A percentile compares a stretch with the other conserved stretches of the same genome.
These are phyloP conservation scores for Rattus rattus DNA, from an alignment of 2,113 vertebrate species.

Conservation along the genomic window DNA sequence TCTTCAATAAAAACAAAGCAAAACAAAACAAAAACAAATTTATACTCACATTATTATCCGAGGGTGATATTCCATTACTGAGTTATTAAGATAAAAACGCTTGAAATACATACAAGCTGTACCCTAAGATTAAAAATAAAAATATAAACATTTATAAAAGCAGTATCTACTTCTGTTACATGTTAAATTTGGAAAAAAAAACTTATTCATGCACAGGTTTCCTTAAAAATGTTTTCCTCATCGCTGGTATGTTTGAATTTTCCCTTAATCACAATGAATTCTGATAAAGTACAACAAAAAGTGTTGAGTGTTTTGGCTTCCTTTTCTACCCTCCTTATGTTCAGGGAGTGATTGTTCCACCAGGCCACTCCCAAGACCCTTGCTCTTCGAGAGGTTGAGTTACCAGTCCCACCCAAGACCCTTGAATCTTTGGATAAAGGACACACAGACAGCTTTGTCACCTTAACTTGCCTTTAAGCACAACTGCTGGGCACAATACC, in stretches of 20 bases:
- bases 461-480: too few relatives aligned
- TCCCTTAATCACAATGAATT: constrained; percentile 60
- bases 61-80: constrained; percentile 97
- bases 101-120: constrained; percentile 97
- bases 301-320: too few relatives aligned
- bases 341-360: too few relatives aligned
- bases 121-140: constrained; percentile 87
- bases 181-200: constrained; percentile 13
- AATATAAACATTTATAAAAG: constrained; percentile 40
- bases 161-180: not conserved
- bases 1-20: constrained; percentile 35
- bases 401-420: too few relatives aligned
- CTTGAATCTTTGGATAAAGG: too few relatives aligned
- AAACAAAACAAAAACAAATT: not conserved
- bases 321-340: too few relatives aligned
- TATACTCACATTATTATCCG: constrained; percentile 96
- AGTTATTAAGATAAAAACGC: constrained; percentile 98
- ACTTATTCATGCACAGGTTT: constrained; percentile 30
- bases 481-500: too few relatives aligned
- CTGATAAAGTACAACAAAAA: constrained; percentile 5
- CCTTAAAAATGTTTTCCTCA: not conserved
- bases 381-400: too few relatives aligned
- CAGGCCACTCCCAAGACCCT: too few relatives aligned
- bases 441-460: too few relatives aligned
- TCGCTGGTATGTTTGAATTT: not conserved